These are phyloP conservation scores for Lepidostoma basale DNA, from an alignment of 1,140 invertebrate species.

Conservation along the genomic window DNA sequence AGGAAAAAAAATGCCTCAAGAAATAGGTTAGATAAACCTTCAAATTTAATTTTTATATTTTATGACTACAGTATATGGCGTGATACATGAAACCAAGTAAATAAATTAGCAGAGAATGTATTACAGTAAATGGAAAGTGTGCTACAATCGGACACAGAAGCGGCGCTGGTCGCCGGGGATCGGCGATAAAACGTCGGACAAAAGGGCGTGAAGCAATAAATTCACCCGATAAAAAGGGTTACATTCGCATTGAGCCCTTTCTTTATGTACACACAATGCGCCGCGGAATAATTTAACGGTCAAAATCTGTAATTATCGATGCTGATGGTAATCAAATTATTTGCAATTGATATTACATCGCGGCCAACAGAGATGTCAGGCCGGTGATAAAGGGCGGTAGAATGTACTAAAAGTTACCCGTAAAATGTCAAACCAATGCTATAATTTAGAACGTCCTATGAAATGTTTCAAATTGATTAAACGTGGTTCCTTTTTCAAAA, in stretches of 20 bases:
- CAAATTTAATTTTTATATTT: no score
- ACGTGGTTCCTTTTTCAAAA: neutral
- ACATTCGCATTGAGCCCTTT: neutral
- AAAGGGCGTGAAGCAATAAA: slow-evolving; percentile 37
- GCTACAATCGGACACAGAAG: neutral
- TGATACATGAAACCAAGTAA: no score
- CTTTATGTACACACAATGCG: slow-evolving; percentile 11
- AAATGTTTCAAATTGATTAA: neutral
- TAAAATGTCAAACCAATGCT: neutral
- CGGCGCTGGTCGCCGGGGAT: neutral
- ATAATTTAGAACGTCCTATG: neutral
- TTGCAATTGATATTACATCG: slow-evolving; percentile 19
- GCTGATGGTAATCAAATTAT: slow-evolving; percentile 20
- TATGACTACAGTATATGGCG: no score
- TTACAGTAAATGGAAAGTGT: neutral
- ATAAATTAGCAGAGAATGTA: neutral
- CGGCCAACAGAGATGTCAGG: neutral
- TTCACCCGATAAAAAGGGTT: slow-evolving; percentile 30
- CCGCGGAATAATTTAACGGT: slow-evolving; percentile 27
- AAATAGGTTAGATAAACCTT: no score
- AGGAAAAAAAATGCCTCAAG: no score
- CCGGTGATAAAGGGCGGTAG: neutral
- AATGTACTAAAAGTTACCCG: neutral
- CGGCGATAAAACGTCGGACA: slow-evolving; percentile 16
- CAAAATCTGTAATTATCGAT: slow-evolving; percentile 20